Percentiles rank a stretch among this genome's conserved stretches.
Conservation (phyloP, 92 coral and sea anemone genomes). For the Epizoanthus scotinus region DNA sequence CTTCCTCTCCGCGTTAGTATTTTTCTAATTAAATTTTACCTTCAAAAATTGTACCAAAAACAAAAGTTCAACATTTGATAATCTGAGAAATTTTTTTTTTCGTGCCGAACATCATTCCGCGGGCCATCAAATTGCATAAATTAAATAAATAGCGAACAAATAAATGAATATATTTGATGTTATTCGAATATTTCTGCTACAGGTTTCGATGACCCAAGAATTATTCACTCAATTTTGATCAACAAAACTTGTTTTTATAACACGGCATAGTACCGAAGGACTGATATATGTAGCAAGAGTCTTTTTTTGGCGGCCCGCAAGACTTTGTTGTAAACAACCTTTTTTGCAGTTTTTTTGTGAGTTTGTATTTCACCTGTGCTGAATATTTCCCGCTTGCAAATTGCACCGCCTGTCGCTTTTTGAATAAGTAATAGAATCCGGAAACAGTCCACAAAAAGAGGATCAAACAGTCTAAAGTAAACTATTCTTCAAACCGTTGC, state of each 20-base stretch:
- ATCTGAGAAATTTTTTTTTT: no score
- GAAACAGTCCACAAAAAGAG: slow-evolving; percentile 7
- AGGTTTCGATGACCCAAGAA: no score
- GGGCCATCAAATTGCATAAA: no score
- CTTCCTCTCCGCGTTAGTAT: no score
- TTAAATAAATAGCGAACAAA: no score
- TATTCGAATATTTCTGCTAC: no score
- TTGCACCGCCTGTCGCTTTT: slow-evolving; percentile 14
- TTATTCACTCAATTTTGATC: background rate
- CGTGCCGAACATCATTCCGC: no score
- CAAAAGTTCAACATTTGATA: no score
- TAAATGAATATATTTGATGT: no score
- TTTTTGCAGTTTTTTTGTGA: background rate
- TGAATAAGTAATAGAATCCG: slow-evolving; percentile 15
- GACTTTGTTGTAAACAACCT: background rate
- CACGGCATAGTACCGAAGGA: background rate
- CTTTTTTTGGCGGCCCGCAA: slow-evolving; percentile 7
- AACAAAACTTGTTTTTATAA: background rate
- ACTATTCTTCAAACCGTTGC: slow-evolving; percentile 1
- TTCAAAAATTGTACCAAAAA: no score
- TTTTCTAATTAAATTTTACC: no score
- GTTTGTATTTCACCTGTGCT: slow-evolving; percentile 8
- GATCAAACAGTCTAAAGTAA: slow-evolving; percentile 5
- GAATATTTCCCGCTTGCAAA: background rate
- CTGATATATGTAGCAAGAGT: background rate